Percentiles rank a stretch among this genome's conserved stretches.
phyloP scores from a whole-genome alignment of 2,888 invertebrate species.

The Azorinus chamasolen region DNA sequence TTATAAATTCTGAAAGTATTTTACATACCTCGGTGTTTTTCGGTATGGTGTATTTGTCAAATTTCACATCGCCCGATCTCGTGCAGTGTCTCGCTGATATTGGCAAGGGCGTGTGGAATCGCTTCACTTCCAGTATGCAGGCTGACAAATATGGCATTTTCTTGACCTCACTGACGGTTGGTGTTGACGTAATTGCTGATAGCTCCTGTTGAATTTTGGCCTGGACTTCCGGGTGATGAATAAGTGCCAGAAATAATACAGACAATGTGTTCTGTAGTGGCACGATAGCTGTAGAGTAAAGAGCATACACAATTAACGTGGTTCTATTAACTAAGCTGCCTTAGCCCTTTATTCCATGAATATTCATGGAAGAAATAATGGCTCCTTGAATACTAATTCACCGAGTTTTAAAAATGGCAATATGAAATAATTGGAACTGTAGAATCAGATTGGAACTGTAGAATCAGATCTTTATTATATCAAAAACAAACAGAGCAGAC shows the following conservation, averaged over 20 bases:
- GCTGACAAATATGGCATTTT: conserved; percentile 74
- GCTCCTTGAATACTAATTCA: too few species aligned
- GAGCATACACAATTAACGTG: too few species aligned
- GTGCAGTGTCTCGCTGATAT: conserved; percentile 77
- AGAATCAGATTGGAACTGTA: too few species aligned
- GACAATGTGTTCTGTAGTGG: conserved; percentile 67
- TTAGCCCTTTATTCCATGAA: too few species aligned
- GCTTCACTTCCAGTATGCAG: conserved; percentile 71
- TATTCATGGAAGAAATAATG: too few species aligned
- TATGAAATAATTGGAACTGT: too few species aligned
- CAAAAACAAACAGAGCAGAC: too few species aligned
- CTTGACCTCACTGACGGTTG: conserved; percentile 57
- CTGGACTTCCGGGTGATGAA: conserved; percentile 71
- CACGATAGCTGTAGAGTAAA: conserved; percentile 63
- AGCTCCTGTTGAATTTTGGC: conserved; percentile 73
- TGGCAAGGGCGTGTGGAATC: conserved; percentile 75
- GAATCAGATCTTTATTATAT: too few species aligned
- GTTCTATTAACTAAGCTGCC: too few species aligned
- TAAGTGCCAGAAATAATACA: conserved; percentile 68
- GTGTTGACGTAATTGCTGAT: conserved; percentile 57
- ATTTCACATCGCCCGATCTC: conserved; percentile 61
- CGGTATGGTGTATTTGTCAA: conserved; percentile 67
- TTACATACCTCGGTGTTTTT: conserved; percentile 66
- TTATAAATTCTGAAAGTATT: too few species aligned
- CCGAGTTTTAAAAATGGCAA: too few species aligned